Evolutionary conservation across 2,113 vertebrate genomes (phyloP).

Genomic region (Eurystomus gularis): DNA sequence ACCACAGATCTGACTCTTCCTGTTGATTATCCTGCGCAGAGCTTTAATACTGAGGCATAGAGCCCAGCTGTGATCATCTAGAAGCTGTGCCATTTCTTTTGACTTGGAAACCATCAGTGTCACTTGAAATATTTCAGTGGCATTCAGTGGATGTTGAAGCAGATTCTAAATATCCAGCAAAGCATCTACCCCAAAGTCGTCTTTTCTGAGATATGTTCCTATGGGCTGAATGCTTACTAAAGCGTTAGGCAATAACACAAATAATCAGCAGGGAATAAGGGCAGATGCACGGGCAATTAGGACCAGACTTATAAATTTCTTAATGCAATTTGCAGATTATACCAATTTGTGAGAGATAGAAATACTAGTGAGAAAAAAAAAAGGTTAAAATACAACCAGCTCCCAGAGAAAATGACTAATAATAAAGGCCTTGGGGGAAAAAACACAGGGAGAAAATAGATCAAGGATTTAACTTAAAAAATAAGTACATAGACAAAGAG

Average conservation of each 20-base stretch:
- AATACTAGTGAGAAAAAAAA: background rate
- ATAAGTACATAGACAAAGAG: background rate
- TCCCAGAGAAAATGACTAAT: background rate
- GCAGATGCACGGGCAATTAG: background rate
- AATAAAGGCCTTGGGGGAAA: background rate
- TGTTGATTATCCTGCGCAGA: background rate
- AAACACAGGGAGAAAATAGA: background rate
- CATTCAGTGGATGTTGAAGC: background rate
- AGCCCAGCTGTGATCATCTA: background rate
- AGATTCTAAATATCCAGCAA: background rate
- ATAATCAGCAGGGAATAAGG: background rate
- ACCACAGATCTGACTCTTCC: background rate
- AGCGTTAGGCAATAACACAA: background rate
- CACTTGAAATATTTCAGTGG: background rate
- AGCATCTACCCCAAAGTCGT: background rate
- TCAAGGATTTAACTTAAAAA: background rate
- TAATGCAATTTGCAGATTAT: constrained; percentile 2
- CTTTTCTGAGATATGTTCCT: background rate
- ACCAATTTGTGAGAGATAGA: background rate
- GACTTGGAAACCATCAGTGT: background rate
- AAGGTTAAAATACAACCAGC: background rate
- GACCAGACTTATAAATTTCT: background rate
- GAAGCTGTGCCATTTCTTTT: background rate
- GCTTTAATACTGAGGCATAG: background rate
- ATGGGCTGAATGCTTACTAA: background rate